Evolutionary conservation across 2,888 invertebrate genomes (phyloP).

Genomic region (Ophioninae sp.): DNA sequence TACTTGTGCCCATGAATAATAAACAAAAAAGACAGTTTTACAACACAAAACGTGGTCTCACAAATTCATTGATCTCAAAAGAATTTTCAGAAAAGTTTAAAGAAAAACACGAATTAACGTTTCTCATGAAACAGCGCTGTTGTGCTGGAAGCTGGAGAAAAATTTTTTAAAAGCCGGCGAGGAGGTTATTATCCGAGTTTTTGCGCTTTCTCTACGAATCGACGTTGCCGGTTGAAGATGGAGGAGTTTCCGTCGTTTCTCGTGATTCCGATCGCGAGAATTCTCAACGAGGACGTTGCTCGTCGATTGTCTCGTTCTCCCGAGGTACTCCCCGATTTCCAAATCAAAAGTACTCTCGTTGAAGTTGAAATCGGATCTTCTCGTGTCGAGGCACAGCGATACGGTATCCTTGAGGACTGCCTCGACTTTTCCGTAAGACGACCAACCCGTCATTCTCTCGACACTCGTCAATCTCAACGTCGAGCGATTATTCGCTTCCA

Average conservation of each 20-base stretch:
- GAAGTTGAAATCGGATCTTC: slow-evolving; percentile 14
- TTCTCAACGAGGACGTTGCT: neutral
- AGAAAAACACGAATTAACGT: neutral
- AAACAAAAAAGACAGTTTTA: slow-evolving; percentile 40
- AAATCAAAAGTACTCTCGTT: slow-evolving; percentile 55
- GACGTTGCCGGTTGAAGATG: slow-evolving; percentile 15
- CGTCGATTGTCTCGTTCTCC: slow-evolving; percentile 32
- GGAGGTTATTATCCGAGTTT: slow-evolving; percentile 67
- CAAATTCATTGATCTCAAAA: slow-evolving; percentile 41
- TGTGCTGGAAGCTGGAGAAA: slow-evolving; percentile 60
- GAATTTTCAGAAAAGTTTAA: neutral
- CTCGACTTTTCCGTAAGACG: slow-evolving; percentile 20
- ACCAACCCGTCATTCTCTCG: slow-evolving; percentile 3
- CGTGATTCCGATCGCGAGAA: slow-evolving; percentile 14
- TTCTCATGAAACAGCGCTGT: slow-evolving; percentile 36
- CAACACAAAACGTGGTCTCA: slow-evolving; percentile 24
- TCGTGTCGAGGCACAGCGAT: slow-evolving; percentile 23
- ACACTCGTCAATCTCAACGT: slow-evolving; percentile 10
- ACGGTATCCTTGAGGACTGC: slow-evolving; percentile 16
- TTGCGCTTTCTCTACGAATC: slow-evolving; percentile 26
- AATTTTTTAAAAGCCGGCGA: slow-evolving; percentile 72
- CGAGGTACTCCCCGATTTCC: slow-evolving; percentile 61
- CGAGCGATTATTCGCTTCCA: slow-evolving; percentile 14
- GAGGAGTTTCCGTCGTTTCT: slow-evolving; percentile 6
- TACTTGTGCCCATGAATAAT: slow-evolving; percentile 50